Percentiles rank a stretch among this genome's conserved stretches.
These are phyloP conservation scores for Drosophila nebulosa DNA, from an alignment of 1,140 invertebrate genomes.

Conservation along the genomic window DNA sequence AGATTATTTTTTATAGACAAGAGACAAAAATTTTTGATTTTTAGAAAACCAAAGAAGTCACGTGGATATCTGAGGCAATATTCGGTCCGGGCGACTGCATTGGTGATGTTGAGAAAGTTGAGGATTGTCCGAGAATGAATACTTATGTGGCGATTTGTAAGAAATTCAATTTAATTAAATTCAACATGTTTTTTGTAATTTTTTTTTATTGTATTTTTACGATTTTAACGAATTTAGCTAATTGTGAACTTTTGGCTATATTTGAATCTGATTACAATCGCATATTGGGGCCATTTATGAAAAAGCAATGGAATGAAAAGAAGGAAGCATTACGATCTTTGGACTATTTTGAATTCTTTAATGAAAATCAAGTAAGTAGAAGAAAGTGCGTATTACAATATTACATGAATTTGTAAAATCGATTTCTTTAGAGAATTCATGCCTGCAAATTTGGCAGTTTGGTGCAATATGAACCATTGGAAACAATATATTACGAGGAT, in stretches of 20 bases:
- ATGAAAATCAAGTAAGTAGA: slow-evolving; percentile 56
- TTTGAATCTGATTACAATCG: slow-evolving; percentile 46
- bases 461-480: slow-evolving; percentile 58
- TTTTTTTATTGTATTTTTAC: neutral
- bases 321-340: slow-evolving; percentile 50
- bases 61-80: slow-evolving; percentile 34
- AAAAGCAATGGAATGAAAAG: slow-evolving; percentile 60
- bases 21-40: neutral
- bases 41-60: slow-evolving; percentile 6
- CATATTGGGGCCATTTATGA: slow-evolving; percentile 43
- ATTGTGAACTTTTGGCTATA: slow-evolving; percentile 57
- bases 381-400: too few species aligned
- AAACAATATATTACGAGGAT: slow-evolving; percentile 68
- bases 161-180: neutral
- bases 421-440: slow-evolving; percentile 33
- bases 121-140: slow-evolving; percentile 25
- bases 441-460: slow-evolving; percentile 55
- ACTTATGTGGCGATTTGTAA: slow-evolving; percentile 42
- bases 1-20: too few species aligned
- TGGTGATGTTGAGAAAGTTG: slow-evolving; percentile 56
- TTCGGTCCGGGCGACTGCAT: slow-evolving; percentile 56
- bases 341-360: slow-evolving; percentile 61
- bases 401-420: too few species aligned
- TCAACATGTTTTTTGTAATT: neutral
- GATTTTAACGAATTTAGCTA: slow-evolving; percentile 18